Evolutionary conservation across 2,888 invertebrate genomes (phyloP).

Genomic region (Agrochola macilenta): DNA sequence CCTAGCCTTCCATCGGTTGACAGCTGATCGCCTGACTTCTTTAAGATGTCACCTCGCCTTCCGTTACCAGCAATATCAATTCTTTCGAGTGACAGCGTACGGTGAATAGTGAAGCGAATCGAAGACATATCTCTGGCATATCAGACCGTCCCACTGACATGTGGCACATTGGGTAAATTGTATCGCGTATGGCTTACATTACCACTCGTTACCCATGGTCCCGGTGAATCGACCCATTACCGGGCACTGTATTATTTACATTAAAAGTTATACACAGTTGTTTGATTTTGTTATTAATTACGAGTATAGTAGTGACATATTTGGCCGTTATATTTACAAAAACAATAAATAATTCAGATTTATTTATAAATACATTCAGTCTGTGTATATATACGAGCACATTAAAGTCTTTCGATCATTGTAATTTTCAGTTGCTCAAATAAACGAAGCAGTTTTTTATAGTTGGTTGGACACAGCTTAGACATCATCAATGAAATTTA

Average conservation of each 20-base stretch:
- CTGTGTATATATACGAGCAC: slow-evolving; percentile 7
- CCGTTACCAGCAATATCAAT: no score
- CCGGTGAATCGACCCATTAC: no score
- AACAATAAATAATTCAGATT: slow-evolving; percentile 14
- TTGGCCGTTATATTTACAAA: background rate
- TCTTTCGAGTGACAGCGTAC: no score
- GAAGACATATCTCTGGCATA: no score
- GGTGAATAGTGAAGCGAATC: no score
- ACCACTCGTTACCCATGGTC: background rate
- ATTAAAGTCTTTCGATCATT: background rate
- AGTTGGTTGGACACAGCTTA: background rate
- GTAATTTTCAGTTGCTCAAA: background rate
- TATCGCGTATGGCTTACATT: background rate
- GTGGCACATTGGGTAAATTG: no score
- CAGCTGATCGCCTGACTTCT: no score
- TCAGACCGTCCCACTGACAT: no score
- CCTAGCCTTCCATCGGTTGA: no score
- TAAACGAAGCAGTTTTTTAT: background rate
- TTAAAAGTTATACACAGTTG: background rate
- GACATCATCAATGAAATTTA: slow-evolving; percentile 27
- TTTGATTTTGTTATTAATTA: background rate
- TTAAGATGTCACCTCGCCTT: no score
- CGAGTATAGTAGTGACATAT: background rate
- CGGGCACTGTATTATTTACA: slow-evolving; percentile 1
- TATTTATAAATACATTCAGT: slow-evolving; percentile 39